A percentile compares a stretch with the other conserved stretches of the same genome.
These are phyloP conservation scores for Amphipoea lucens DNA, from an alignment of 2,888 invertebrate genomes.

Conservation along the genomic window DNA sequence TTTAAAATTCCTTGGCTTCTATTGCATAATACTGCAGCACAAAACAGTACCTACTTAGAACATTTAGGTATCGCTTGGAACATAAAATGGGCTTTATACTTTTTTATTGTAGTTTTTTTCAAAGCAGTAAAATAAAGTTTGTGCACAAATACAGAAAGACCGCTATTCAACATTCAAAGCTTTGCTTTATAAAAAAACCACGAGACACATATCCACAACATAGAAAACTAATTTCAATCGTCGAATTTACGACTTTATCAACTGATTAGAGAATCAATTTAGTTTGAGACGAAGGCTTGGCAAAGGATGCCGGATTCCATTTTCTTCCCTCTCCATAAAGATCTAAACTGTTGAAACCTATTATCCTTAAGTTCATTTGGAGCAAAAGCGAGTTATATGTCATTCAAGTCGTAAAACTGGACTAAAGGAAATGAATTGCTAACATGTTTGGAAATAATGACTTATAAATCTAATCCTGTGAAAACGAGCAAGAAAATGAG, in stretches of 20 bases:
- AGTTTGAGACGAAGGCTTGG: not conserved
- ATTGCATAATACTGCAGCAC: not conserved
- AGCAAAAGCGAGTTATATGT: conserved; percentile 1
- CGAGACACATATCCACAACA: not conserved
- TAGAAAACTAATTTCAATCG: not conserved
- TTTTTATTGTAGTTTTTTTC: not conserved
- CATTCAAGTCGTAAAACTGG: conserved; percentile 23
- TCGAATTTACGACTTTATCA: conserved; percentile 16
- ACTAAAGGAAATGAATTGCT: conserved; percentile 31
- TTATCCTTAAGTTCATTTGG: not conserved
- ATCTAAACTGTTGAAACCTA: conserved; percentile 8
- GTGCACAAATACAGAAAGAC: not conserved
- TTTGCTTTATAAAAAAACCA: not conserved
- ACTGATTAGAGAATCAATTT: conserved; percentile 18
- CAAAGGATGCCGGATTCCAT: conserved; percentile 23
- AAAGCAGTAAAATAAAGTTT: not conserved
- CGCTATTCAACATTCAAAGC: not conserved
- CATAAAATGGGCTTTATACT: not conserved
- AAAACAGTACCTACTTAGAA: not conserved
- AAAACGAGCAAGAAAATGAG: not conserved
- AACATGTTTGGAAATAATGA: conserved; percentile 19
- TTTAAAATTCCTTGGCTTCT: not conserved
- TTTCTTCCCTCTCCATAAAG: not conserved
- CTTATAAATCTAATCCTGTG: not conserved
- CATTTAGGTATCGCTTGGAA: not conserved